A percentile compares a stretch with the other conserved stretches of the same genome.
Evolutionary conservation across 2,797 vertebrate genomes (phyloP).

Genomic region (Salmo trutta): DNA sequence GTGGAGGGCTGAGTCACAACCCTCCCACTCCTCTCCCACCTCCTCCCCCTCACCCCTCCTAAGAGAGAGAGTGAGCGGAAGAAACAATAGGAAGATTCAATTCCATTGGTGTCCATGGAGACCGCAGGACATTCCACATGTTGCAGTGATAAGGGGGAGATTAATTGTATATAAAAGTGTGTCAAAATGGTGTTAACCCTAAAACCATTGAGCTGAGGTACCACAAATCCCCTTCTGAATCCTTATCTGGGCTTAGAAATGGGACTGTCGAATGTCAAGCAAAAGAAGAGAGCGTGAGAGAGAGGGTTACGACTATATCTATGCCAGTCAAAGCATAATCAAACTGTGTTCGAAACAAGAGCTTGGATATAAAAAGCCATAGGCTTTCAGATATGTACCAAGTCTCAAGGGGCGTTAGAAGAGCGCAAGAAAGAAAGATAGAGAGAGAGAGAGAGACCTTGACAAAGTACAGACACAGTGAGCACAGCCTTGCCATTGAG

Average conservation of each 20-base stretch:
- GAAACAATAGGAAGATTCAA: constrained; percentile 59
- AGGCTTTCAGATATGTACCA: constrained; percentile 18
- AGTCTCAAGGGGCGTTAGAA: constrained; percentile 22
- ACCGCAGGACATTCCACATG: constrained; percentile 39
- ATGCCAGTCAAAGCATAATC: constrained; percentile 6
- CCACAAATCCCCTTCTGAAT: constrained; percentile 11
- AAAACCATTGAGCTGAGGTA: background rate
- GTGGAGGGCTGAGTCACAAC: constrained; percentile 49
- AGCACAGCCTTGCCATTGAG: no score
- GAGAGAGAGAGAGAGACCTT: no score
- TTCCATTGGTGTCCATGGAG: constrained; percentile 57
- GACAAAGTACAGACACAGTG: no score
- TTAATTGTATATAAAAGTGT: constrained; percentile 29
- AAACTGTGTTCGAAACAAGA: constrained; percentile 1
- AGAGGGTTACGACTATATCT: background rate
- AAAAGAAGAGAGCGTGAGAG: background rate
- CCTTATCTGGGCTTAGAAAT: background rate
- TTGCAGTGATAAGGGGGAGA: constrained; percentile 39
- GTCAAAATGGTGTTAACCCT: constrained; percentile 32
- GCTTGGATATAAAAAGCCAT: constrained; percentile 21
- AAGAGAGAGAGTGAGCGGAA: constrained; percentile 32
- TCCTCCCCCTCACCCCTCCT: constrained; percentile 31
- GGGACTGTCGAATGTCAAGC: background rate
- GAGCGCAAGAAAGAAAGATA: no score
- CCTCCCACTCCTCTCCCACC: constrained; percentile 24